These are phyloP conservation scores for Pseudonaja textilis DNA, from an alignment of 2,113 vertebrate species.

Conservation along the genomic window DNA sequence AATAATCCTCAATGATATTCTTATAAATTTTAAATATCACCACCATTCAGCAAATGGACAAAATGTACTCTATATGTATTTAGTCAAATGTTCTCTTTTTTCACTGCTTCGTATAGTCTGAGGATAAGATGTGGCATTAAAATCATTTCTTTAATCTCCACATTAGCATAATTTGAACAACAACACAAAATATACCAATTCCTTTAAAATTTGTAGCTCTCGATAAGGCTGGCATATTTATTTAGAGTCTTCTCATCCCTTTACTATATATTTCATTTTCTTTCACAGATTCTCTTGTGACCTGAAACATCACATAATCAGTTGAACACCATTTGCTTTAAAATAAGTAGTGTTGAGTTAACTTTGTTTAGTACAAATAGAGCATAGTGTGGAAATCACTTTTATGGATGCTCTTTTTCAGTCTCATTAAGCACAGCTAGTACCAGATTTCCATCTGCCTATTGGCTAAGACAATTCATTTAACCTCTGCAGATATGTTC, in stretches of 20 bases:
- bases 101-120: neutral
- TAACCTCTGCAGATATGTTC: neutral
- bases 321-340: neutral
- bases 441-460: neutral
- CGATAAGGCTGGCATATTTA: neutral
- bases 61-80: neutral
- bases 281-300: neutral
- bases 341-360: neutral
- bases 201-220: neutral
- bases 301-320: neutral
- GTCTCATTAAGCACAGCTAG: neutral
- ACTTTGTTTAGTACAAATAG: neutral
- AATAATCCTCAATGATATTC: neutral
- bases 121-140: neutral
- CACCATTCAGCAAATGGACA: neutral
- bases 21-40: neutral
- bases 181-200: neutral
- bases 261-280: neutral
- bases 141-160: neutral
- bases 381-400: neutral
- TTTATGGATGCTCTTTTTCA: constrained; percentile 7
- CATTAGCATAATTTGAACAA: neutral
- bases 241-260: neutral
- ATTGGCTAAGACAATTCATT: neutral
- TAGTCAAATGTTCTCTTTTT: neutral